Evolutionary conservation across 2,888 invertebrate species (phyloP).

Genomic region (Lasioglossum leucozonium): DNA sequence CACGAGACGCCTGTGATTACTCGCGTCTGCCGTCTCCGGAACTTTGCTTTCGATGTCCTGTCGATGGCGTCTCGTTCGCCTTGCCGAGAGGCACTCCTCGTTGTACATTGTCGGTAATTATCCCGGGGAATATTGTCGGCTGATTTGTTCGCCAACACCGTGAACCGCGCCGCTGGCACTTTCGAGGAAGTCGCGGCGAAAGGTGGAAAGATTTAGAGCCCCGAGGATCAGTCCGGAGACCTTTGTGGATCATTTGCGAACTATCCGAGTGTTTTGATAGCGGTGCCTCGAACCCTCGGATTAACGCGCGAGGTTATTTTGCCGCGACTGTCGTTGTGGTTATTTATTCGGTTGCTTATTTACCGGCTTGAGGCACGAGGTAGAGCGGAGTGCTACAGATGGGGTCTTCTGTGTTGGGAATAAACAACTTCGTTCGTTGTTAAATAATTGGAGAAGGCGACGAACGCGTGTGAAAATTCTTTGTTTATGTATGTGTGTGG

Average conservation of each 20-base stretch:
- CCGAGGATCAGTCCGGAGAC: background rate
- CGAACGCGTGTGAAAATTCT: too few species aligned
- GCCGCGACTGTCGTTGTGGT: background rate
- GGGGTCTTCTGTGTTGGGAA: background rate
- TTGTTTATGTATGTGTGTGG: too few species aligned
- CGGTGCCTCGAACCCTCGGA: background rate
- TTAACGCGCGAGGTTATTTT: background rate
- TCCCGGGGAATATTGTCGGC: background rate
- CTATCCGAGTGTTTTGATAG: background rate
- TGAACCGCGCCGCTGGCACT: background rate
- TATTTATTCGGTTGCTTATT: background rate
- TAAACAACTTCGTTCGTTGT: background rate
- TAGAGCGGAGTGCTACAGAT: background rate
- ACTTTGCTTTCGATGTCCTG: background rate
- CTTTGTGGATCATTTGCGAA: background rate
- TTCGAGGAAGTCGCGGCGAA: background rate
- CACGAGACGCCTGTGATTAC: background rate
- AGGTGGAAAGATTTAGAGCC: background rate
- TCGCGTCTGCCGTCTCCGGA: background rate
- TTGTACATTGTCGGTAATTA: background rate
- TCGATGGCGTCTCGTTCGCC: background rate
- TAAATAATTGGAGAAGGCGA: too few species aligned
- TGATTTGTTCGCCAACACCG: background rate
- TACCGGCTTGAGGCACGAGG: background rate
- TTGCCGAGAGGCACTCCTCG: background rate